phyloP scores from a whole-genome alignment of 2,797 vertebrate species.

The Peromyscus eremicus region DNA sequence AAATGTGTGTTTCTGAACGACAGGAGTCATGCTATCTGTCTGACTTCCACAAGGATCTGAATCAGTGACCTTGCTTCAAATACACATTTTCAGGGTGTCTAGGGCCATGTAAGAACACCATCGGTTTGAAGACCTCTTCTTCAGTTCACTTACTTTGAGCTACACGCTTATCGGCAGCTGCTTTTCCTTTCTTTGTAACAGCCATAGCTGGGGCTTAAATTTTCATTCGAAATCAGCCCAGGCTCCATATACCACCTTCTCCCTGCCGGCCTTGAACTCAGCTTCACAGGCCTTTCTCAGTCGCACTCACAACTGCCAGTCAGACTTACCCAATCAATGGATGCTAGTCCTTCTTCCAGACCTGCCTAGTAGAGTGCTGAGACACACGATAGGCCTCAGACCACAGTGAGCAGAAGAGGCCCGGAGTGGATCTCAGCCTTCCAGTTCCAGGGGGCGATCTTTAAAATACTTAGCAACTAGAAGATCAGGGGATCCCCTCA shows the following conservation, averaged over 20 bases:
- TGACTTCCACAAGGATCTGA: not conserved
- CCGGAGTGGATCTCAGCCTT: not conserved
- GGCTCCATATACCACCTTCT: not conserved
- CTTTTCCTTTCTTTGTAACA: slow-evolving; percentile 71
- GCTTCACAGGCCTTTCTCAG: not conserved
- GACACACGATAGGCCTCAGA: not conserved
- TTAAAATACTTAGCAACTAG: slow-evolving; percentile 24
- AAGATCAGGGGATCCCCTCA: not conserved
- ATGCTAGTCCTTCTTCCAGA: slow-evolving; percentile 47
- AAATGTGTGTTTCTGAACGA: not conserved
- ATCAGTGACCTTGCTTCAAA: not conserved
- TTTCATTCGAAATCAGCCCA: slow-evolving; percentile 35
- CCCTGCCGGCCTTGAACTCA: not conserved
- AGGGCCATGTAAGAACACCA: not conserved
- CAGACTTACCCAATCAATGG: slow-evolving; percentile 58
- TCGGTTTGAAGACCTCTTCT: not conserved
- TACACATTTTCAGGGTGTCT: not conserved
- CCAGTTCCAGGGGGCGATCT: not conserved
- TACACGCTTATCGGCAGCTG: slow-evolving; percentile 35
- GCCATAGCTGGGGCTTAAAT: slow-evolving; percentile 52
- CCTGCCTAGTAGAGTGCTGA: slow-evolving; percentile 67
- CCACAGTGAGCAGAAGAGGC: not conserved
- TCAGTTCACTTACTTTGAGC: slow-evolving; percentile 70
- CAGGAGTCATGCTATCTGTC: not conserved
- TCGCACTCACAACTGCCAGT: slow-evolving; percentile 57